Evolutionary conservation across 2,113 vertebrate species (phyloP), one percentile per base, ranked within the genome.

Genomic region (Bubalus kerabau): DNA sequence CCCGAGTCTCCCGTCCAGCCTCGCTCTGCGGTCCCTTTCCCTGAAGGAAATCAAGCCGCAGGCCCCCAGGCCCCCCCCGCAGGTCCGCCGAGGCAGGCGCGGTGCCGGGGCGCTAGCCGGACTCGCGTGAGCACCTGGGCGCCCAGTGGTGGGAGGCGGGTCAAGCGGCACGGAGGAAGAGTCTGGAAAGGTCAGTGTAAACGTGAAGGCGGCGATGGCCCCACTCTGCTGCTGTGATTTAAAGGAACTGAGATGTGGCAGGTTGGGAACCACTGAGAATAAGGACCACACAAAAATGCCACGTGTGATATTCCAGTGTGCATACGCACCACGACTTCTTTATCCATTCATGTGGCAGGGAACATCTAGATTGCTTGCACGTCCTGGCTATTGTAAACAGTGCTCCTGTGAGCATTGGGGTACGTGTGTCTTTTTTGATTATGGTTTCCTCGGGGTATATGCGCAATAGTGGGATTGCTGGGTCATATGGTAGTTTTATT

Each of bases 321-420:
- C 17, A 0, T 0, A 1, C 2, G 62, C 60, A 2, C 6, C 6
- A 0, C 30, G 0, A 17, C 62, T 2, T 4, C 64, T 19, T 17
- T 1, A 16, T 6, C 64, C 62, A 2, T 17, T 4, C 62, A 0
- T 1, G 15, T 16, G 7, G 30, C 7, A 2, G 16, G 0, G 62
- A 8, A 0, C 32, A 8, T n/a, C 32, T 9, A 10, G 32, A 2
- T 2, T 2, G 64, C 64, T 19, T 1, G 32, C 16, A 9, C 3
- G 32, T 2, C 16, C 62, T 67, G 32, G 64, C 16, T 67, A 0
- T n/a, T 67, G 64, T 5, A 0, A 4, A 17, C 62, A 4, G 32
- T 1, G 64, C 64, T 19, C 4, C 64, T 2, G 17, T 2, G n/a
- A 5, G 64, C 64, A 21, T 2, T 2, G 9, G 16, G 64, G 64